Conservation (phyloP, 2,113 vertebrate genomes). For the Cettia cetti region DNA sequence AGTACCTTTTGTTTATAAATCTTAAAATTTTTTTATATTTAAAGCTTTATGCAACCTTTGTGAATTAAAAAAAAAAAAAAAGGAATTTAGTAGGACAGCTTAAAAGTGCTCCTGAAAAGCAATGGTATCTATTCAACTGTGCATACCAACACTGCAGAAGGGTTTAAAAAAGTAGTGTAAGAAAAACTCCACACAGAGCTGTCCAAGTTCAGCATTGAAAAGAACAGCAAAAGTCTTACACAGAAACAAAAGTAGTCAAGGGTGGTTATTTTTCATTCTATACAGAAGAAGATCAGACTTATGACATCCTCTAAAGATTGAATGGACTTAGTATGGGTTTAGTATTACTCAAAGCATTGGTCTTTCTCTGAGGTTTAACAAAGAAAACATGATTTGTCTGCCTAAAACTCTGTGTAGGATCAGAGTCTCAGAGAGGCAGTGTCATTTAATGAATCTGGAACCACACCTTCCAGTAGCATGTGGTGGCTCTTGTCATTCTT, state of each 20-base stretch:
- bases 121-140: not conserved
- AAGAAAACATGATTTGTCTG: fast-evolving
- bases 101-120: not conserved
- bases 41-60: not conserved
- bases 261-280: not conserved
- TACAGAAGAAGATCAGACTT: not conserved
- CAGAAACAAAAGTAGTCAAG: not conserved
- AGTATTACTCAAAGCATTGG: not conserved
- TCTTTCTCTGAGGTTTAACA: not conserved
- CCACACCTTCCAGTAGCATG: not conserved
- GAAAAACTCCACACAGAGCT: not conserved
- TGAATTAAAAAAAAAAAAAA: not conserved
- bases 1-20: not conserved
- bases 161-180: not conserved
- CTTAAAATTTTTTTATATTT: not conserved
- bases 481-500: not conserved
- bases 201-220: not conserved
- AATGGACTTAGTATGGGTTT: not conserved
- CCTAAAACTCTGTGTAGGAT: not conserved
- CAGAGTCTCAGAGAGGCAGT: not conserved
- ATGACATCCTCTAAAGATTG: not conserved
- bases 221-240: not conserved
- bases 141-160: not conserved
- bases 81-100: not conserved
- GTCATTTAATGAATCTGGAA: not conserved